These are phyloP conservation scores for Platerodrilus igneus DNA, from an alignment of 2,888 invertebrate genomes.

Conservation along the genomic window DNA sequence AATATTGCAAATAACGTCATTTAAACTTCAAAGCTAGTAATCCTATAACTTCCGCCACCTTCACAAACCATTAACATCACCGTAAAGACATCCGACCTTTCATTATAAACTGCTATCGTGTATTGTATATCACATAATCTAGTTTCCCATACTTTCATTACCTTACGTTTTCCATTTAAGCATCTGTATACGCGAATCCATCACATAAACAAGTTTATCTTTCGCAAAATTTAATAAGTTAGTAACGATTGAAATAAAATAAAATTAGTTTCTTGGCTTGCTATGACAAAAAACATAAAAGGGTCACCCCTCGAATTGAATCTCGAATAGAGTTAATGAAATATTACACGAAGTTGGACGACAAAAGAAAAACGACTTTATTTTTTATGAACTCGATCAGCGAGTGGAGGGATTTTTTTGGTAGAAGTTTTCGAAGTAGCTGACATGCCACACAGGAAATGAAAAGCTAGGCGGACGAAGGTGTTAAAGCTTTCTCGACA, in stretches of 20 bases:
- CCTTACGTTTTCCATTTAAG: conserved; percentile 9
- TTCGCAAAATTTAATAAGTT: conserved; percentile 13
- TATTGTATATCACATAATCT: too few relatives aligned
- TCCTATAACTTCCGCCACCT: conserved; percentile 14
- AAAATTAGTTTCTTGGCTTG: conserved; percentile 18
- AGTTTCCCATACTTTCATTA: conserved; percentile 12
- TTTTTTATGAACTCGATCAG: conserved; percentile 16
- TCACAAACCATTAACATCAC: conserved; percentile 13
- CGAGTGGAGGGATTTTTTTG: conserved; percentile 7
- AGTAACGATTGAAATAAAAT: conserved; percentile 23
- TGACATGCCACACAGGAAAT: conserved; percentile 15
- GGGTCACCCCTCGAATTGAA: conserved; percentile 16
- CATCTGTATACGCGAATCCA: conserved; percentile 9
- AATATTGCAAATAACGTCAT: too few relatives aligned
- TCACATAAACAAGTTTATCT: conserved; percentile 12
- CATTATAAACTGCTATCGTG: conserved; percentile 10
- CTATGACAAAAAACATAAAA: conserved; percentile 11
- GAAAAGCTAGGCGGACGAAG: conserved; percentile 20
- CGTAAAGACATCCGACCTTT: conserved; percentile 9
- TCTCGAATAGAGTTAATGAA: conserved; percentile 21
- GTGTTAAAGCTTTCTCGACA: conserved; percentile 21
- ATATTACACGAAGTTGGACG: conserved; percentile 15
- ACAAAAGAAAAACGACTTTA: conserved; percentile 18
- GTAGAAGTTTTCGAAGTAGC: conserved; percentile 4
- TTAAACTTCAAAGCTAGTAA: conserved; percentile 14